These are phyloP conservation scores for Osmerus mordax DNA, from an alignment of 2,113 vertebrate genomes.

Conservation along the genomic window DNA sequence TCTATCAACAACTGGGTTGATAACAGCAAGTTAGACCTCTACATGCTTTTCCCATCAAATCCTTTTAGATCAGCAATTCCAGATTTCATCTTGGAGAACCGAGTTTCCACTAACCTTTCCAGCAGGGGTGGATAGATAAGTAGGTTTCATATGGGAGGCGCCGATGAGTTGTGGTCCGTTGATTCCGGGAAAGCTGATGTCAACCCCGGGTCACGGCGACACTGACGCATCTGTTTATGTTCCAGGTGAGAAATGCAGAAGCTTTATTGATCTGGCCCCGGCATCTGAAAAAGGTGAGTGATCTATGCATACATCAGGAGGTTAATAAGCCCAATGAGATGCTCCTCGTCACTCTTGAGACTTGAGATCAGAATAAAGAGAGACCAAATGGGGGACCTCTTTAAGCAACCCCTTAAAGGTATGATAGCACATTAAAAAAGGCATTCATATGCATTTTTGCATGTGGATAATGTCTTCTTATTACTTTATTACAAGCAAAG, in stretches of 20 bases:
- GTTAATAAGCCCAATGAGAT: background rate
- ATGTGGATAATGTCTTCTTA: too few species aligned
- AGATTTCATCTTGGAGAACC: background rate
- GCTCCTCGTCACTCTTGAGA: background rate
- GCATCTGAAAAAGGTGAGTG: slow-evolving; percentile 90
- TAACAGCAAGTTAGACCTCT: too few species aligned
- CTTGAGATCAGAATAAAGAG: background rate
- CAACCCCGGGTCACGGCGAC: background rate
- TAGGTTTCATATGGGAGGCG: too few species aligned
- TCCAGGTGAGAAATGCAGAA: slow-evolving; percentile 88
- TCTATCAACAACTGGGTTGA: too few species aligned
- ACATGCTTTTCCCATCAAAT: background rate
- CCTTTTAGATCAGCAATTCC: background rate
- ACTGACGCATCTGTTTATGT: slow-evolving; percentile 48
- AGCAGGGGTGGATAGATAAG: too few species aligned
- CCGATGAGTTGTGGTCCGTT: background rate
- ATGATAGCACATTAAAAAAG: too few species aligned
- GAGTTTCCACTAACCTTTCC: background rate
- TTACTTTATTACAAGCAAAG: too few species aligned
- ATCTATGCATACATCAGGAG: background rate
- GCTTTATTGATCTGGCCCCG: slow-evolving; percentile 93
- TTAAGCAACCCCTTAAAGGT: too few species aligned
- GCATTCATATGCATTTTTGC: too few species aligned
- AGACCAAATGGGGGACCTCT: background rate
- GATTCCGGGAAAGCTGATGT: background rate